phyloP scores from a whole-genome alignment of 2,888 invertebrate genomes.

The Tachina fera region DNA sequence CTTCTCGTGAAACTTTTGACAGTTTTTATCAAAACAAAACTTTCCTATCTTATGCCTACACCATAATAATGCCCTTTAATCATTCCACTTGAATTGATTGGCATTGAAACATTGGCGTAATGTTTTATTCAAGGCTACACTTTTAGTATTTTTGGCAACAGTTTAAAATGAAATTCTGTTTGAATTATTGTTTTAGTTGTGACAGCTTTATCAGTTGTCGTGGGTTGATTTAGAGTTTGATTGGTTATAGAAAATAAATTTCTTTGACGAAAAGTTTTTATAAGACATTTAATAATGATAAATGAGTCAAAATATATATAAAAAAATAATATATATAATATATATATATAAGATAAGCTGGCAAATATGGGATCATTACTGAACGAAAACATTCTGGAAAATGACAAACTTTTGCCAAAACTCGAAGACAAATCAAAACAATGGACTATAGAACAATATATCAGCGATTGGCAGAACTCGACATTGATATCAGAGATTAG shows the following conservation, averaged over 20 bases:
- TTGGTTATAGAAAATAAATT: neutral
- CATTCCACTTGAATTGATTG: neutral
- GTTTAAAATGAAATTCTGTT: neutral
- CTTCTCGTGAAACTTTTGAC: conserved; percentile 60
- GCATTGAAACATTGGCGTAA: neutral
- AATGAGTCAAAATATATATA: neutral
- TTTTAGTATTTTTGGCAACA: conserved; percentile 9
- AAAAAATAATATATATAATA: no score
- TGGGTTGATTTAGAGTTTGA: conserved; percentile 41
- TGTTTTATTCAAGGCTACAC: neutral
- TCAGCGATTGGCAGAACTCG: no score
- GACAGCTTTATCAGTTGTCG: conserved; percentile 61
- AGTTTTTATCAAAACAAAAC: conserved; percentile 64
- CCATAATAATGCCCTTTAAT: neutral
- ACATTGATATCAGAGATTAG: no score
- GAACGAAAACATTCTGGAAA: no score
- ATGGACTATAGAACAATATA: no score
- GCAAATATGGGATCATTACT: no score
- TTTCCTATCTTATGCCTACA: neutral
- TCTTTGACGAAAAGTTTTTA: conserved; percentile 1
- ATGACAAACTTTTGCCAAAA: no score
- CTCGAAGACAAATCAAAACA: no score
- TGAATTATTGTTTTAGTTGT: conserved; percentile 38
- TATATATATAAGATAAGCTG: no score
- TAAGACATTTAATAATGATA: neutral